Conservation (phyloP, 2,888 invertebrate species). For the Ochropleura plecta region DNA sequence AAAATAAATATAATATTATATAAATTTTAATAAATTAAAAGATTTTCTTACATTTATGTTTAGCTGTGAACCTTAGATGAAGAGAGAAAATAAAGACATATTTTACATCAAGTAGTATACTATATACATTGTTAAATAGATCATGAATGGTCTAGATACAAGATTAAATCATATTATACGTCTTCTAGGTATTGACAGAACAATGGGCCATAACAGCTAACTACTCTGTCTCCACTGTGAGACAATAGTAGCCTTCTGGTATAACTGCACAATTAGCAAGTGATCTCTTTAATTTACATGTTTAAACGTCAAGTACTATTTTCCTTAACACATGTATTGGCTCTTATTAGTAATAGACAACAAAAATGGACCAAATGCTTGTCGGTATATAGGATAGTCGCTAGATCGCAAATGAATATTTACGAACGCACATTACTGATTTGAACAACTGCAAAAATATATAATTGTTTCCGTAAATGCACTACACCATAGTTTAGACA, state of each 20-base stretch:
- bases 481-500: neutral
- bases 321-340: conserved; percentile 12
- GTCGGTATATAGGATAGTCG: neutral
- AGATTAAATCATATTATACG: conserved; percentile 44
- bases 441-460: neutral
- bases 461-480: neutral
- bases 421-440: neutral
- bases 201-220: conserved; percentile 76
- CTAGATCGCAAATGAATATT: neutral
- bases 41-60: no score
- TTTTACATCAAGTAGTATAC: conserved; percentile 4
- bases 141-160: conserved; percentile 55
- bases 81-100: no score
- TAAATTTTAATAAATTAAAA: neutral
- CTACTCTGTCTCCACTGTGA: conserved; percentile 63
- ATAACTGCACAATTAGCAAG: conserved; percentile 69
- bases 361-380: neutral
- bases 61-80: no score
- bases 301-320: conserved; percentile 4
- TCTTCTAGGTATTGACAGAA: conserved; percentile 52
- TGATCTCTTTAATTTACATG: conserved; percentile 63
- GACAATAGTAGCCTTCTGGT: conserved; percentile 70
- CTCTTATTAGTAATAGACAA: neutral
- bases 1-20: neutral
- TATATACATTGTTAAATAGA: conserved; percentile 32